phyloP scores from a whole-genome alignment of 1,140 invertebrate genomes.

The Hirudo medicinalis region DNA sequence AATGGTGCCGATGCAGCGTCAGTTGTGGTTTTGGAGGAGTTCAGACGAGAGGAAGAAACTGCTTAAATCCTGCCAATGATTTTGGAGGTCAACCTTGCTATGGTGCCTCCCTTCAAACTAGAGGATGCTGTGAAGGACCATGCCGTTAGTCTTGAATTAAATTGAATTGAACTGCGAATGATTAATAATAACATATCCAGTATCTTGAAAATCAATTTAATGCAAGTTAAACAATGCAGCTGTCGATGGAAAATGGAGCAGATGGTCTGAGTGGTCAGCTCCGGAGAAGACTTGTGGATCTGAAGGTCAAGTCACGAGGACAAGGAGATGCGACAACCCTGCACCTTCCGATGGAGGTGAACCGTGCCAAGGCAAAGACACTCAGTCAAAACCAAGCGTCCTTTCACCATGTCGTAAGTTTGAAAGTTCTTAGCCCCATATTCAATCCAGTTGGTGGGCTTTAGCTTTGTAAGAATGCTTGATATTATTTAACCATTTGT shows the following conservation, averaged over 20 bases:
- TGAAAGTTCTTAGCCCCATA: conserved; percentile 18
- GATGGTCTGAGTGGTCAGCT: conserved; percentile 38
- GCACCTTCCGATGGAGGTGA: conserved; percentile 15
- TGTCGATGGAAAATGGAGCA: conserved; percentile 42
- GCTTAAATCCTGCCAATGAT: conserved; percentile 34
- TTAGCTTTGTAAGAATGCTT: neutral
- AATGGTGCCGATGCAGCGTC: conserved; percentile 13
- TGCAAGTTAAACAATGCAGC: neutral
- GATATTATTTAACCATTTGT: no score
- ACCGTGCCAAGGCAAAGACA: conserved; percentile 13
- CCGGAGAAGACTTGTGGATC: conserved; percentile 31
- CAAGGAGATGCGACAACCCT: conserved; percentile 14
- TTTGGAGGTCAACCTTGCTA: conserved; percentile 24
- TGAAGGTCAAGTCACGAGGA: conserved; percentile 17
- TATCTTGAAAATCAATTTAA: conserved; percentile 12
- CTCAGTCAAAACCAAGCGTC: conserved; percentile 16
- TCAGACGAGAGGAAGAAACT: conserved; percentile 39
- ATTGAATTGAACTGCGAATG: conserved; percentile 20
- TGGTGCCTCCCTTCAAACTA: conserved; percentile 14
- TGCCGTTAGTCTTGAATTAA: neutral
- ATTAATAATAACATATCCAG: conserved; percentile 25
- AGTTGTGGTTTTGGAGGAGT: conserved; percentile 11
- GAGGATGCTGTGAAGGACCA: conserved; percentile 12
- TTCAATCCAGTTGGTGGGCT: conserved; percentile 24
- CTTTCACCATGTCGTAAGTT: conserved; percentile 8